phyloP scores from a whole-genome alignment of 1,140 invertebrate species.

The Aporrectodea caliginosa region DNA sequence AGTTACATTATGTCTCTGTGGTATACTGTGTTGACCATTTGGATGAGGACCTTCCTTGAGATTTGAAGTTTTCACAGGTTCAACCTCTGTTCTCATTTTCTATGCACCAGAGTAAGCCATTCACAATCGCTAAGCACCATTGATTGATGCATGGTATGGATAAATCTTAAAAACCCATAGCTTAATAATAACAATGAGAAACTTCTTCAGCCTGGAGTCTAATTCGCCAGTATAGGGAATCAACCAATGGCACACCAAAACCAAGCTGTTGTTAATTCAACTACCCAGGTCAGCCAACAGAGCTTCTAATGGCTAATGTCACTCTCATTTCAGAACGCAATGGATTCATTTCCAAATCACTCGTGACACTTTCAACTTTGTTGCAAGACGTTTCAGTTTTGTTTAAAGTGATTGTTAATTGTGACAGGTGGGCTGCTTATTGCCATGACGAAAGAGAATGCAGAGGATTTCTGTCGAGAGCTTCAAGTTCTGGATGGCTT shows the following conservation, averaged over 20 bases:
- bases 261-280: background rate
- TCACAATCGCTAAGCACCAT: background rate
- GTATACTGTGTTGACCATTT: too few relatives aligned
- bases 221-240: too few relatives aligned
- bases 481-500: slow-evolving; percentile 92
- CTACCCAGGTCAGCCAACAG: too few relatives aligned
- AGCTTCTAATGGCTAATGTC: background rate
- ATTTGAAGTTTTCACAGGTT: too few relatives aligned
- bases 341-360: background rate
- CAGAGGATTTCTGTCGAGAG: slow-evolving; percentile 93
- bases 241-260: background rate
- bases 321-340: background rate
- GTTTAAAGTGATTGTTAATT: background rate
- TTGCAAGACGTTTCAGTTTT: background rate
- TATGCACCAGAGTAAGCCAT: background rate
- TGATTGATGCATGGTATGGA: too few relatives aligned
- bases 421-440: slow-evolving; percentile 78
- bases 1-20: too few relatives aligned
- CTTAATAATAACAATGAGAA: too few relatives aligned
- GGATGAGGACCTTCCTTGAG: too few relatives aligned
- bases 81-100: background rate
- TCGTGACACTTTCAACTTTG: background rate
- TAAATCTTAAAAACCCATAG: too few relatives aligned
- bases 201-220: too few relatives aligned
- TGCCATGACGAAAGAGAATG: slow-evolving; percentile 86